Evolutionary conservation across 2,113 vertebrate species (phyloP).

Genomic region (Herpetotheres cachinnans): DNA sequence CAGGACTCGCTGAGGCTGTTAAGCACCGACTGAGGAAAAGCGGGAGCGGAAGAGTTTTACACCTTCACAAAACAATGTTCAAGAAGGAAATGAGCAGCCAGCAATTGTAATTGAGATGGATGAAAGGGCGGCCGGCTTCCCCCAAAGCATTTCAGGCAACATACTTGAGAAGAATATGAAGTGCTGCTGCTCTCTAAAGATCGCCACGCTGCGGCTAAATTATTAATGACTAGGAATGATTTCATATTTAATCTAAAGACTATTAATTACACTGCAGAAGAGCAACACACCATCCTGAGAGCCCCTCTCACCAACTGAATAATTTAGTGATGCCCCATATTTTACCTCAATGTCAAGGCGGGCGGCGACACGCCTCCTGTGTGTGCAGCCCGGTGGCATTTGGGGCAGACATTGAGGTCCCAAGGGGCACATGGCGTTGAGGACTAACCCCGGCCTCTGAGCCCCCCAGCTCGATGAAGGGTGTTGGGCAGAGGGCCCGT

Average conservation of each 20-base stretch:
- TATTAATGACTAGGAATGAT: conserved; percentile 71
- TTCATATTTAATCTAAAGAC: conserved; percentile 75
- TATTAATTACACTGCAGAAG: conserved; percentile 72
- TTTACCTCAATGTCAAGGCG: conserved; percentile 24
- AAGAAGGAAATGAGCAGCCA: background rate
- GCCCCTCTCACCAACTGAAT: conserved; percentile 51
- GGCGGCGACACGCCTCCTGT: background rate
- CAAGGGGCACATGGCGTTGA: background rate
- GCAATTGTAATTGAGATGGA: conserved; percentile 43
- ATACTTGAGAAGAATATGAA: conserved; percentile 34
- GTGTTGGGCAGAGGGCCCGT: fast-evolving
- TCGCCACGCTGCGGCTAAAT: conserved; percentile 59
- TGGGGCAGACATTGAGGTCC: background rate
- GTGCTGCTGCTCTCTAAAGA: conserved; percentile 47
- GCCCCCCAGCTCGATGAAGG: fast-evolving
- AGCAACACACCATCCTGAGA: conserved; percentile 30
- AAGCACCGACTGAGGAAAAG: fast-evolving
- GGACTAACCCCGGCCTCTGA: background rate
- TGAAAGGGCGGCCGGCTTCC: conserved; percentile 25
- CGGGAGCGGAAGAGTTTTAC: background rate
- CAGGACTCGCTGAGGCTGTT: fast-evolving
- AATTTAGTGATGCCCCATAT: conserved; percentile 52
- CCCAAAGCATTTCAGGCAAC: background rate
- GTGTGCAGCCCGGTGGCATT: background rate
- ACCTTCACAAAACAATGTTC: background rate